A percentile compares a stretch with the other conserved stretches of the same genome.
phyloP scores from a whole-genome alignment of 2,113 vertebrate genomes.

The Tupaia chinensis region DNA sequence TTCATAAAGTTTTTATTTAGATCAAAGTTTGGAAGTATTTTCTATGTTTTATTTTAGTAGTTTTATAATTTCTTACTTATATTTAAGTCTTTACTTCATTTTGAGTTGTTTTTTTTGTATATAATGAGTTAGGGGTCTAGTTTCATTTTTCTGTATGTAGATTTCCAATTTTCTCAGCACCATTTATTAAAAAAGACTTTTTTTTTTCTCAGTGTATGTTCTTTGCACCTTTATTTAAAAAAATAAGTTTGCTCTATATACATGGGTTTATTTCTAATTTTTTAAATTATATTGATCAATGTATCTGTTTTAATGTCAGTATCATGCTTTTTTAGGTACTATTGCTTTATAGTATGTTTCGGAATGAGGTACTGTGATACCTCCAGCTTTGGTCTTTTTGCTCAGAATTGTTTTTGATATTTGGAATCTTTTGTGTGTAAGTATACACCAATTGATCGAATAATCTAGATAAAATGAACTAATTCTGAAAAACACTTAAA shows the following conservation, averaged over 20 bases:
- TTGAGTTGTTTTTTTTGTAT: background rate
- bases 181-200: background rate
- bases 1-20: no score
- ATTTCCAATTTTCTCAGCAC: background rate
- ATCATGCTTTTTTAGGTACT: background rate
- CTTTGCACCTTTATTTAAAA: background rate
- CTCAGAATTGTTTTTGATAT: background rate
- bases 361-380: background rate
- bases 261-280: background rate
- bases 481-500: no score
- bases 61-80: background rate
- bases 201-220: background rate
- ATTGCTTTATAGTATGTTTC: background rate
- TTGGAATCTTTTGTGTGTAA: background rate
- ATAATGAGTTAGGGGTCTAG: background rate
- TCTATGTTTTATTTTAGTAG: no score
- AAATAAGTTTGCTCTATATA: background rate
- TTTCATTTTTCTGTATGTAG: background rate
- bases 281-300: background rate
- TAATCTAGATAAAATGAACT: no score
- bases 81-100: background rate
- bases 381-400: background rate
- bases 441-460: no score
- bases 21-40: no score
- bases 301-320: background rate